Percentiles rank a stretch among this genome's conserved stretches.
phyloP scores from a whole-genome alignment of 2,888 invertebrate species.

The Pristionchus exspectatus region DNA sequence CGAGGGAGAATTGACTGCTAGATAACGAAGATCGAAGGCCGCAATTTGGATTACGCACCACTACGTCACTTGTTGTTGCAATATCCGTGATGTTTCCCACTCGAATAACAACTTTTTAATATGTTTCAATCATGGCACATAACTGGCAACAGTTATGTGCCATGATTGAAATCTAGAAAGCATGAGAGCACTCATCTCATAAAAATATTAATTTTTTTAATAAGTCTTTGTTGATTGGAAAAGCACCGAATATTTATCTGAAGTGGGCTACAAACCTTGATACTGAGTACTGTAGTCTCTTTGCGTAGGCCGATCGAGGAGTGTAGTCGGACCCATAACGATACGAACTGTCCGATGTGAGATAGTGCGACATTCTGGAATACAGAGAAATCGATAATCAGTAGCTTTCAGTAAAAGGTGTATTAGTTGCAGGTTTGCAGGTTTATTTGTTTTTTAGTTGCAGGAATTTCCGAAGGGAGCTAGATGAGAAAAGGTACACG shows the following conservation, averaged over 20 bases:
- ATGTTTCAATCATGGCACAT: background rate
- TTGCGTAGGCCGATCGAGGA: background rate
- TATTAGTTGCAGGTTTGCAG: background rate
- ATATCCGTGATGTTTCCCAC: background rate
- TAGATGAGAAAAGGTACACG: too few species aligned
- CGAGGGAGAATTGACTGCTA: too few species aligned
- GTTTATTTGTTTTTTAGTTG: too few species aligned
- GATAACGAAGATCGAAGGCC: background rate
- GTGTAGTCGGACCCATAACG: background rate
- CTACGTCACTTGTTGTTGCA: background rate
- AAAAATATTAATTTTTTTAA: too few species aligned
- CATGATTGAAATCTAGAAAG: background rate
- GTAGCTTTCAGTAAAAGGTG: too few species aligned
- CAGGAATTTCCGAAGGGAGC: background rate
- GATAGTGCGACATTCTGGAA: slow-evolving; percentile 34
- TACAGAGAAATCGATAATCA: background rate
- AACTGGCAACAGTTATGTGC: background rate
- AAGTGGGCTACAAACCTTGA: background rate
- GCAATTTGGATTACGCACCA: background rate
- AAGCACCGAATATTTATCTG: too few species aligned
- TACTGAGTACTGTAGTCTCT: slow-evolving; percentile 28
- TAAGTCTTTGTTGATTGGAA: too few species aligned
- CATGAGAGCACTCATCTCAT: background rate
- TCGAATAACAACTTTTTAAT: background rate
- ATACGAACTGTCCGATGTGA: background rate